Evolutionary conservation across 2,797 vertebrate genomes (phyloP), one percentile per base, ranked within the genome.

Genomic region (Luscinia luscinia): DNA sequence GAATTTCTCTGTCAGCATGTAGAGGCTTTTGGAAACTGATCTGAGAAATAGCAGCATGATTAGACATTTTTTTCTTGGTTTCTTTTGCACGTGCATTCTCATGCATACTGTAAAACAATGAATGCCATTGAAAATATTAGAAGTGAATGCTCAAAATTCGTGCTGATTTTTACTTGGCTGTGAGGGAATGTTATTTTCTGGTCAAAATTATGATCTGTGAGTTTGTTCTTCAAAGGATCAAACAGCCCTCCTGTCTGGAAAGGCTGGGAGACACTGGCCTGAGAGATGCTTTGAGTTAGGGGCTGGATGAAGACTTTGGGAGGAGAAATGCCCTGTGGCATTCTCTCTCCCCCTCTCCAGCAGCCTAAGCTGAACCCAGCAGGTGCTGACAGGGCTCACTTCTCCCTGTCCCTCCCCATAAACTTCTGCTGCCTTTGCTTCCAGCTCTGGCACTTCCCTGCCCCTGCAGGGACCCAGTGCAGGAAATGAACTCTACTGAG

Each of bases 351-450:
- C 61, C 28, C 40, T 55, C 6, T 28, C 41, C 62, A 78, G 17
- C 58, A 78, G 69, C 30, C 58, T 78, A 32, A 86, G n/a, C 23
- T 20, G 87, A 82, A 79, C 64, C 78, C 75, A 81, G 38, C 83
- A 80, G 52, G 12, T 0, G 0, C 79, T 91, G 52, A 28, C 1
- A 4, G 16, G 12, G 30, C 52, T 72, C 17, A 6, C 4, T 16
- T 76, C 41, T 81, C 64, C 27, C 46, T 77, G 5, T 55, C n/a
- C 70, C 55, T 95, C 55, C n/a, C 59, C 51, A 40, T 54, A 43
- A 81, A 81, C 30, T 80, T 74, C 24, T 67, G n/a, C 40, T 86
- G 45, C 49, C 64, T 86, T 90, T 88, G 61, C 78, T 88, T 49
- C 54, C 28, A 28, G 26, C 61, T 85, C 30, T 2, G 4, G 66